A percentile compares a stretch with the other conserved stretches of the same genome.
Evolutionary conservation across 2,888 invertebrate species (phyloP).

Genomic region (Habrosyne pyritoides): DNA sequence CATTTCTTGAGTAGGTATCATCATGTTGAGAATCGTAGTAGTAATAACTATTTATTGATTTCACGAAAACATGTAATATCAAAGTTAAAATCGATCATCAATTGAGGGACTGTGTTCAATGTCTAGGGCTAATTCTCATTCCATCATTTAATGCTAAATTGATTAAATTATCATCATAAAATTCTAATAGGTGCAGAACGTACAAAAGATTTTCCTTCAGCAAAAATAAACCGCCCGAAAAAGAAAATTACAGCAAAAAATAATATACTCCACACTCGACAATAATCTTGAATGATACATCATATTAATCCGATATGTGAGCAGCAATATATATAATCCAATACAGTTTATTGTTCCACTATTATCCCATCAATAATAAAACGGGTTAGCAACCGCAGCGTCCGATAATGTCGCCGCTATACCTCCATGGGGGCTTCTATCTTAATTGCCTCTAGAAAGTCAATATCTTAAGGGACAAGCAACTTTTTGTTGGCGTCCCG

Average conservation of each 20-base stretch:
- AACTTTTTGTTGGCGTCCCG: slow-evolving; percentile 36
- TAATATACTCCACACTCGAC: neutral
- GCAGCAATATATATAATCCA: neutral
- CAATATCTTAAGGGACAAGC: slow-evolving; percentile 43
- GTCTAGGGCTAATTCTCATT: too few species aligned
- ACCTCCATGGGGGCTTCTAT: slow-evolving; percentile 57
- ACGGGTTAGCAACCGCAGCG: slow-evolving; percentile 28
- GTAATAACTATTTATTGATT: too few species aligned
- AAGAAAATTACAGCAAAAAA: neutral
- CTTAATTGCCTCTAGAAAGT: slow-evolving; percentile 65
- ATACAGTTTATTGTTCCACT: slow-evolving; percentile 10
- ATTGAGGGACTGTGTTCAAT: too few species aligned
- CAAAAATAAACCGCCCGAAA: neutral
- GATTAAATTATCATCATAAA: too few species aligned
- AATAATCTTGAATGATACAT: neutral
- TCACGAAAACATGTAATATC: too few species aligned
- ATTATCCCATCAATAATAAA: slow-evolving; percentile 59
- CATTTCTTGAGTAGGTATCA: too few species aligned
- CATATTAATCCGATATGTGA: neutral
- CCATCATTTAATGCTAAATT: too few species aligned
- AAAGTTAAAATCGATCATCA: too few species aligned
- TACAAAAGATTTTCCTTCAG: neutral
- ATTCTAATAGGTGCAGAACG: too few species aligned
- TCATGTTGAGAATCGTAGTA: too few species aligned
- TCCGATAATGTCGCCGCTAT: slow-evolving; percentile 47